Conservation (phyloP, 64 coral and sea anemone species). For the Dendrophyllia cribrosa region DNA sequence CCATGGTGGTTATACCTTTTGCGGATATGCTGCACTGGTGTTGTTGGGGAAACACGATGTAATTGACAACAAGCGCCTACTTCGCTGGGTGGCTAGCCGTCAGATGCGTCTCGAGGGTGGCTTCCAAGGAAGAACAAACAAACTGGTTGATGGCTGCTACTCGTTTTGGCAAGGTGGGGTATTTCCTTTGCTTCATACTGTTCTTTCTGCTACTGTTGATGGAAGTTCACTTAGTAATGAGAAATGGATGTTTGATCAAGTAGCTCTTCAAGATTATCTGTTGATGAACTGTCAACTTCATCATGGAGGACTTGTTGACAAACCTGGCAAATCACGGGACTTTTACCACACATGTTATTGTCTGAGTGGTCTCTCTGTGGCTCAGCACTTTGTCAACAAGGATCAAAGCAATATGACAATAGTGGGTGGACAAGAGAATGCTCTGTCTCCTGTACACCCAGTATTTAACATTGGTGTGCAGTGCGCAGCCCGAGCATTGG, state of each 20-base stretch:
- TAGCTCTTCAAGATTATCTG: conserved; percentile 90
- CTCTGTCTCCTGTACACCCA: conserved; percentile 85
- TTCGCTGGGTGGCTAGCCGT: conserved; percentile 79
- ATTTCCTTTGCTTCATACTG: conserved; percentile 93
- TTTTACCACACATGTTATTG: conserved; percentile 99
- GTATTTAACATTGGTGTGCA: conserved; percentile 93
- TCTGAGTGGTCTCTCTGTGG: conserved; percentile 92
- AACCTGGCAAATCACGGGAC: conserved; percentile 97
- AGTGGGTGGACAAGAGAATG: conserved; percentile 79
- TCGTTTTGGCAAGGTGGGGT: conserved; percentile 98
- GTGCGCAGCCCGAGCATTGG: conserved; percentile 76
- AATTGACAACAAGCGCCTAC: conserved; percentile 76
- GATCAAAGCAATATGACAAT: conserved; percentile 70
- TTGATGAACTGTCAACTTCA: conserved; percentile 92
- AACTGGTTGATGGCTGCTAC: conserved; percentile 99
- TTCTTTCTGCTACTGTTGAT: conserved; percentile 64
- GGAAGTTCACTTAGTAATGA: conserved; percentile 66
- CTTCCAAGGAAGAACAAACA: conserved; percentile 98
- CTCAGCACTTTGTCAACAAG: conserved; percentile 89
- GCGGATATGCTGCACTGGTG: conserved; percentile 90
- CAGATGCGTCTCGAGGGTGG: conserved; percentile 98
- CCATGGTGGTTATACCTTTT: conserved; percentile 99
- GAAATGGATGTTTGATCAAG: conserved; percentile 99
- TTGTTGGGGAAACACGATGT: conserved; percentile 81
- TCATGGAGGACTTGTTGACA: conserved; percentile 93